Percentiles rank a stretch among this genome's conserved stretches.
These are phyloP conservation scores for Ecliptopera silaceata DNA, from an alignment of 2,888 invertebrate genomes.

Conservation along the genomic window DNA sequence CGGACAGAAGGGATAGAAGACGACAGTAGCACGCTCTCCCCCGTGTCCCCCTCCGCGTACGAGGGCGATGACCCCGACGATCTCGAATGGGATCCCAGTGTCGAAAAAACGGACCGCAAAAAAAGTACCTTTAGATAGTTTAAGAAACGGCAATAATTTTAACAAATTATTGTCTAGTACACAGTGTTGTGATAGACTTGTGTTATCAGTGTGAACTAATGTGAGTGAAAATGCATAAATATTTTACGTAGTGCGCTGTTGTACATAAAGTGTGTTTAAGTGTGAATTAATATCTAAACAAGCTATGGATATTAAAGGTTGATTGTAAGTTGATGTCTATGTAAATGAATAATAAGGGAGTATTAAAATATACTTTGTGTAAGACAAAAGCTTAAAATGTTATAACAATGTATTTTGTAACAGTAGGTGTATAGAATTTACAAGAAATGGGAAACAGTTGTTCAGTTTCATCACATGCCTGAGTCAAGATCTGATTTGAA, in stretches of 20 bases:
- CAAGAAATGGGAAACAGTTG: background rate
- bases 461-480: background rate
- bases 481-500: background rate
- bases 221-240: background rate
- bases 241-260: background rate
- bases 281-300: background rate
- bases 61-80: slow-evolving; percentile 94
- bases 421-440: background rate
- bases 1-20: slow-evolving; percentile 24
- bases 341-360: too few relatives aligned
- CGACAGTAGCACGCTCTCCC: slow-evolving; percentile 40
- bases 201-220: background rate
- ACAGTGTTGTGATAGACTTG: background rate
- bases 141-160: slow-evolving; percentile 15
- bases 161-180: slow-evolving; percentile 8
- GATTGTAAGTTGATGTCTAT: background rate
- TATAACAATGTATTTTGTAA: background rate
- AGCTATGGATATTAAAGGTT: background rate
- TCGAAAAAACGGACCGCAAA: slow-evolving; percentile 58
- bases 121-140: slow-evolving; percentile 59
- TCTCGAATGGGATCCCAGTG: slow-evolving; percentile 89
- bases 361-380: too few relatives aligned
- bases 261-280: background rate
- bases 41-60: slow-evolving; percentile 57
- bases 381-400: background rate